Conservation (phyloP, 2,797 vertebrate genomes). For the Danio choprae region DNA sequence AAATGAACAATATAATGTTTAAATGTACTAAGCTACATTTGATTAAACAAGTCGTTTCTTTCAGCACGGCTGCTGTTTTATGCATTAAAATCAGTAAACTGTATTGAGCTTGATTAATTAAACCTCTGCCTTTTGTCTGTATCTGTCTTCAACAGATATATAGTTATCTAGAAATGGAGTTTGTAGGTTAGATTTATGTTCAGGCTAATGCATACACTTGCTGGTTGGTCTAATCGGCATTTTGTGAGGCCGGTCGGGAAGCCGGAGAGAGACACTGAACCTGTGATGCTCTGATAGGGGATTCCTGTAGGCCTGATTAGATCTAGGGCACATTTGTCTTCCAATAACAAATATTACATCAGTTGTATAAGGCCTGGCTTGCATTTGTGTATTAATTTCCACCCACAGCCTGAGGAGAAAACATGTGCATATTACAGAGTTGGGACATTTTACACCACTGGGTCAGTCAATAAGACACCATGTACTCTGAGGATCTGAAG, state of each 20-base stretch:
- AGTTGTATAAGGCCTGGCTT: slow-evolving; percentile 72
- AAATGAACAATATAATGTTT: slow-evolving; percentile 23
- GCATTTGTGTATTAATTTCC: slow-evolving; percentile 69
- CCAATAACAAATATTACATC: slow-evolving; percentile 78
- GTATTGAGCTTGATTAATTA: slow-evolving; percentile 74
- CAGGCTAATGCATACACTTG: slow-evolving; percentile 57
- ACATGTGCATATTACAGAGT: slow-evolving; percentile 66
- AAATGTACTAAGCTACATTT: slow-evolving; percentile 74
- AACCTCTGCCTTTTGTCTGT: slow-evolving; percentile 57
- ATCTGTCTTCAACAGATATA: slow-evolving; percentile 69
- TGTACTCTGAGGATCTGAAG: slow-evolving; percentile 13
- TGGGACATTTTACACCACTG: slow-evolving; percentile 25
- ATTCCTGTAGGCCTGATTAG: slow-evolving; percentile 75
- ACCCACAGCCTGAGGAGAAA: slow-evolving; percentile 62
- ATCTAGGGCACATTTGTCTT: slow-evolving; percentile 79
- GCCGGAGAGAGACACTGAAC: slow-evolving; percentile 65
- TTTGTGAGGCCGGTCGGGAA: slow-evolving; percentile 40
- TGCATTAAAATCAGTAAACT: slow-evolving; percentile 72
- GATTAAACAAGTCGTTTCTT: slow-evolving; percentile 76
- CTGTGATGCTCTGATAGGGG: slow-evolving; percentile 75
- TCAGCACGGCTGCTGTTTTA: slow-evolving; percentile 74
- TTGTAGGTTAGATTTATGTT: slow-evolving; percentile 54
- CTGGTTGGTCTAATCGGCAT: slow-evolving; percentile 56
- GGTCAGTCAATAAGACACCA: slow-evolving; percentile 34
- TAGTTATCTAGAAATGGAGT: slow-evolving; percentile 62